These are phyloP conservation scores for Plagiodera versicolora DNA, from an alignment of 2,888 invertebrate genomes.

Conservation along the genomic window DNA sequence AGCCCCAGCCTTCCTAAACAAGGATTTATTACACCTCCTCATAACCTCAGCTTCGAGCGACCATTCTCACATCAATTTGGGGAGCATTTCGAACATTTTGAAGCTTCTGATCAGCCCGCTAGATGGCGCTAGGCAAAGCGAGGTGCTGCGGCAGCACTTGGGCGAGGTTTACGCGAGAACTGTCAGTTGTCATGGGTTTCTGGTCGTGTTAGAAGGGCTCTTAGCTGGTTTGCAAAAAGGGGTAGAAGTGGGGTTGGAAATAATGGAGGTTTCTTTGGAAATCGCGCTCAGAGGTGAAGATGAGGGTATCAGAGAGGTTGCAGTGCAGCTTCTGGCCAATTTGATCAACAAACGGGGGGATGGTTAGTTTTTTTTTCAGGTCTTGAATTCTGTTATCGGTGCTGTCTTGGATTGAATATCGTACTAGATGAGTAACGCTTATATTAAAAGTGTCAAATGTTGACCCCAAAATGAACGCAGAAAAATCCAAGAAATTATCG, in stretches of 20 bases:
- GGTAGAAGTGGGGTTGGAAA: conserved; percentile 47
- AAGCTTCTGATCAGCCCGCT: conserved; percentile 55
- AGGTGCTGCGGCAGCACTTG: conserved; percentile 54
- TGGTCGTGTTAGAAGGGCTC: conserved; percentile 58
- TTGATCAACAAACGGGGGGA: conserved; percentile 59
- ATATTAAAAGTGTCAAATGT: too few species aligned
- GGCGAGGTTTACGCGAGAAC: conserved; percentile 34
- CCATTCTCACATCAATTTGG: neutral
- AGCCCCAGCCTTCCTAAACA: conserved; percentile 13
- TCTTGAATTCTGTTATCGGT: too few species aligned
- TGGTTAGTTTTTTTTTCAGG: too few species aligned
- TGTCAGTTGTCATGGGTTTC: conserved; percentile 41
- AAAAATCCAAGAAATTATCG: too few species aligned
- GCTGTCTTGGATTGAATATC: too few species aligned
- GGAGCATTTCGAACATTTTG: conserved; percentile 52
- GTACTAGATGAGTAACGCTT: too few species aligned
- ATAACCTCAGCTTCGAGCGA: conserved; percentile 11
- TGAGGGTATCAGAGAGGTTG: conserved; percentile 49
- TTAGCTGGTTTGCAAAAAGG: conserved; percentile 57
- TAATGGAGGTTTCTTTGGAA: conserved; percentile 51
- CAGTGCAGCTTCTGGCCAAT: conserved; percentile 60
- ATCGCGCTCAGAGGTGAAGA: conserved; percentile 40
- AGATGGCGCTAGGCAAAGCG: conserved; percentile 53
- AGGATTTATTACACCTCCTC: conserved; percentile 14
- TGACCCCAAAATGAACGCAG: too few species aligned